Evolutionary conservation across 2,113 vertebrate genomes (phyloP).

Genomic region (Eira barbara): DNA sequence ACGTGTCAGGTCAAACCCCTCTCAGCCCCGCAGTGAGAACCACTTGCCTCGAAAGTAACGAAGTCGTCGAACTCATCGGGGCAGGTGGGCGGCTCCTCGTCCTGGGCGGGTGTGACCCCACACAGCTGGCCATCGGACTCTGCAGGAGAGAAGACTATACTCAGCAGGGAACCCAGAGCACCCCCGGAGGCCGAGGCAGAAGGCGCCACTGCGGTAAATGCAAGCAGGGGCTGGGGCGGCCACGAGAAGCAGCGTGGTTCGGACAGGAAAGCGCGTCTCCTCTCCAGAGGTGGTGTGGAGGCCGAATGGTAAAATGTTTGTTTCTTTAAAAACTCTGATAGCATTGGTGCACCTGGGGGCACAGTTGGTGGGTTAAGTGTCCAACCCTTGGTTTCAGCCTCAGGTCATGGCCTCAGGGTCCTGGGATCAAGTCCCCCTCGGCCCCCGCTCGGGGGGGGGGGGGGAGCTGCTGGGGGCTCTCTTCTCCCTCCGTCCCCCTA

Average conservation of each 20-base stretch:
- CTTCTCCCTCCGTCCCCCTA: not conserved
- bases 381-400: not conserved
- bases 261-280: not conserved
- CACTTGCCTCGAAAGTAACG: constrained; percentile 90
- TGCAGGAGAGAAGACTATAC: constrained; percentile 56
- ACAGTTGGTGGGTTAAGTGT: not conserved
- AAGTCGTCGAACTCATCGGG: constrained; percentile 93
- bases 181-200: no score
- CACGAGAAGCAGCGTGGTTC: accelerated
- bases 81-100: constrained; percentile 87
- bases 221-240: not conserved
- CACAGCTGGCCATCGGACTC: constrained; percentile 89
- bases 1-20: accelerated
- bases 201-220: accelerated
- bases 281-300: not conserved
- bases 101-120: constrained; percentile 84
- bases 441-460: no score
- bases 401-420: not conserved
- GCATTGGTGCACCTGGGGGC: not conserved
- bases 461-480: not conserved
- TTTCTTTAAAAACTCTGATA: not conserved
- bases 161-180: not conserved
- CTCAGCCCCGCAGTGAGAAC: not conserved
- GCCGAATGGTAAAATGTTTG: accelerated
- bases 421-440: not conserved